phyloP scores from a whole-genome alignment of 2,888 invertebrate genomes.

The Loripinus fragilis region DNA sequence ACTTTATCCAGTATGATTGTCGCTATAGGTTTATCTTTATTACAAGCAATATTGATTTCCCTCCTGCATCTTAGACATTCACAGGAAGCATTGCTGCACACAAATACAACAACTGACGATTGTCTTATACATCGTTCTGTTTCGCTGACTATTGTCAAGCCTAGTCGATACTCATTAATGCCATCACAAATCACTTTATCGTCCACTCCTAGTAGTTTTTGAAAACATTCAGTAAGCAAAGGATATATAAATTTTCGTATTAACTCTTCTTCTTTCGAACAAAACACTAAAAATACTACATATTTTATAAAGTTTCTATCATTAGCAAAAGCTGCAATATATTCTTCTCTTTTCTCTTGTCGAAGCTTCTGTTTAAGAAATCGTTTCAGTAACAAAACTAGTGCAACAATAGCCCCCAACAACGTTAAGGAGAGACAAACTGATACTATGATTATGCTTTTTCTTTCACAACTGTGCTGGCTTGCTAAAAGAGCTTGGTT shows the following conservation, averaged over 20 bases:
- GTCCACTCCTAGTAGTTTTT: not conserved
- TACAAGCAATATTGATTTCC: not conserved
- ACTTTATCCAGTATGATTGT: not conserved
- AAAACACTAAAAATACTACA: not conserved
- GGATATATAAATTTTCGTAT: not conserved
- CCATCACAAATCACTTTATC: not conserved
- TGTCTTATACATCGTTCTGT: not conserved
- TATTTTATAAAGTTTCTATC: not conserved
- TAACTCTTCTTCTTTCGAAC: not conserved
- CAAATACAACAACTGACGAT: not conserved
- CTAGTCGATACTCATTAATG: not conserved
- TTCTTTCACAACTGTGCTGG: not conserved
- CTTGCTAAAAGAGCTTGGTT: not conserved
- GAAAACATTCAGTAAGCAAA: not conserved
- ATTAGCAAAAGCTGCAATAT: not conserved
- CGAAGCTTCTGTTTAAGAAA: not conserved
- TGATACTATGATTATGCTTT: not conserved
- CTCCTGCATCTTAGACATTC: not conserved
- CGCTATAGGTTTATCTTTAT: not conserved
- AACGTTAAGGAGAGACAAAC: not conserved
- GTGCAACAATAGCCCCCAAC: not conserved
- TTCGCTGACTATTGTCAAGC: not conserved
- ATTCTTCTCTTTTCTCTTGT: not conserved
- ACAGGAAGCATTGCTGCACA: not conserved
- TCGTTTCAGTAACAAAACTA: not conserved